A percentile compares a stretch with the other conserved stretches of the same genome.
Evolutionary conservation across 2,797 vertebrate genomes (phyloP).

Genomic region (Galagoides demidoff): DNA sequence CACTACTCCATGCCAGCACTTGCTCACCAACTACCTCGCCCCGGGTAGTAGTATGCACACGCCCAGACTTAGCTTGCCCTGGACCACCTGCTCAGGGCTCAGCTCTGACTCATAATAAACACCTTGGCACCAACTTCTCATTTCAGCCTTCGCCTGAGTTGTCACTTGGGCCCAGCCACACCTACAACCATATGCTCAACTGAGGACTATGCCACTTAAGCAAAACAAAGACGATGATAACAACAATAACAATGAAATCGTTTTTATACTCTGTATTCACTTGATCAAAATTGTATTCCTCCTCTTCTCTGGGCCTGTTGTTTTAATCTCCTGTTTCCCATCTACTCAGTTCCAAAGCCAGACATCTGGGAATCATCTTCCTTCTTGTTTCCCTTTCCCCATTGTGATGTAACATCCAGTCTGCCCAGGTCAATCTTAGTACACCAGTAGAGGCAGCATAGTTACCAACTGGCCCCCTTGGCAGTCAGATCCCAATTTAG

Average conservation of each 20-base stretch:
- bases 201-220: not conserved
- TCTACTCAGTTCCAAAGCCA: not conserved
- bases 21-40: not conserved
- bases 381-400: not conserved
- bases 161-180: not conserved
- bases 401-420: not conserved
- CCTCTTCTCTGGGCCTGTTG: not conserved
- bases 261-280: not conserved
- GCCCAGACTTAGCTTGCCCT: not conserved
- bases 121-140: not conserved
- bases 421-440: not conserved
- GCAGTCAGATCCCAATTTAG: not conserved
- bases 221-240: not conserved
- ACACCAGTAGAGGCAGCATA: rapidly evolving
- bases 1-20: too few relatives aligned
- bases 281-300: not conserved
- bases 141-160: not conserved
- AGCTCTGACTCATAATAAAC: not conserved
- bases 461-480: not conserved
- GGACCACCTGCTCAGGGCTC: not conserved
- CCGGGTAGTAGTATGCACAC: rapidly evolving
- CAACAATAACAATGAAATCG: not conserved
- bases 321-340: not conserved
- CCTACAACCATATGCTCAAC: not conserved
- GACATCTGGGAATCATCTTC: not conserved